Evolutionary conservation across 1,140 invertebrate species (phyloP).

Genomic region (Bombus turneri): DNA sequence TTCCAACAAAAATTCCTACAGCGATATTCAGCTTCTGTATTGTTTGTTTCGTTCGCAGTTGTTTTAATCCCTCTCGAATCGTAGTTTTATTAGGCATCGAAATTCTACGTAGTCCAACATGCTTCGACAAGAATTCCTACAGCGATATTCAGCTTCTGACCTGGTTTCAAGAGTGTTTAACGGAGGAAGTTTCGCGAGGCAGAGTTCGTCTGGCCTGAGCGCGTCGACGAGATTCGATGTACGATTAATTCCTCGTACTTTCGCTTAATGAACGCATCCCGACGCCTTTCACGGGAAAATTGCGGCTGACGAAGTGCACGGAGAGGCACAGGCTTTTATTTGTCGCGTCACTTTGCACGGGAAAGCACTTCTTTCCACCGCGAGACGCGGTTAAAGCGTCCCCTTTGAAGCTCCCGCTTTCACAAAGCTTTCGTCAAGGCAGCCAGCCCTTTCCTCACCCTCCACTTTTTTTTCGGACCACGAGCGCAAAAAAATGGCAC

Average conservation of each 20-base stretch:
- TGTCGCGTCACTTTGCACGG: constrained; percentile 36
- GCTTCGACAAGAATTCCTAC: too few species aligned
- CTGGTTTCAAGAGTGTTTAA: background rate
- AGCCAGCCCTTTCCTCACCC: background rate
- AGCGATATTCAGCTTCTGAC: too few species aligned
- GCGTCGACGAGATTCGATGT: background rate
- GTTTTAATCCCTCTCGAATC: too few species aligned
- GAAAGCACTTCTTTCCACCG: constrained; percentile 13
- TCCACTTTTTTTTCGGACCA: background rate
- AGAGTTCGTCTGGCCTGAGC: too few species aligned
- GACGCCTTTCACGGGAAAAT: constrained; percentile 16
- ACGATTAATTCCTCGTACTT: constrained; percentile 8
- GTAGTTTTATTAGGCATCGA: too few species aligned
- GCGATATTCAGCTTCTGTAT: too few species aligned
- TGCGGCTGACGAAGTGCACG: constrained; percentile 4
- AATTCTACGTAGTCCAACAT: too few species aligned
- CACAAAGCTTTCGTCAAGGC: constrained; percentile 38
- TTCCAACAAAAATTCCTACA: too few species aligned
- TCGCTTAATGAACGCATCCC: constrained; percentile 15
- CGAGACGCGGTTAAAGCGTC: constrained; percentile 38
- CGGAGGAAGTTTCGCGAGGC: background rate
- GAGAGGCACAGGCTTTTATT: constrained; percentile 25
- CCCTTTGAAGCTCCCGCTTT: constrained; percentile 1
- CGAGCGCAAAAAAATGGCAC: background rate
- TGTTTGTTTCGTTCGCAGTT: too few species aligned